Conservation (phyloP, 2,113 vertebrate genomes). For the Nibea albiflora region DNA sequence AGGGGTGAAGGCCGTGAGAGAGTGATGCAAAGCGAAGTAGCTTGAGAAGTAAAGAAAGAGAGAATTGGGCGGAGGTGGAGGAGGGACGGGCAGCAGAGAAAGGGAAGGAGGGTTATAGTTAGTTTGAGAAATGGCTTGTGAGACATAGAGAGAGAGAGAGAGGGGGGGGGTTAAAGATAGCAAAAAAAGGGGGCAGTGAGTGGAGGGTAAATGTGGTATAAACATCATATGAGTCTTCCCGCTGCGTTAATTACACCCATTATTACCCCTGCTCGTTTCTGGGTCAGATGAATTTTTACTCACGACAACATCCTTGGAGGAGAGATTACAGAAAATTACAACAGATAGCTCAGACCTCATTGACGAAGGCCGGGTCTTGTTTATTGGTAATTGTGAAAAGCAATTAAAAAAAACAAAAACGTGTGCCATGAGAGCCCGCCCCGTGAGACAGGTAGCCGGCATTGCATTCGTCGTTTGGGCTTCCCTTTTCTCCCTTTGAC, state of each 20-base stretch:
- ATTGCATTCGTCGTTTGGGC: slow-evolving; percentile 43
- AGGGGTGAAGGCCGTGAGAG: slow-evolving; percentile 24
- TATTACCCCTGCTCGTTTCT: slow-evolving; percentile 66
- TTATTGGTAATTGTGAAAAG: slow-evolving; percentile 60
- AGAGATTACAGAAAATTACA: slow-evolving; percentile 61
- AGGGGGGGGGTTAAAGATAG: slow-evolving; percentile 23
- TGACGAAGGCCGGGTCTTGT: slow-evolving; percentile 41
- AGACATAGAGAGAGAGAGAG: neutral
- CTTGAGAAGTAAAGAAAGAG: slow-evolving; percentile 16
- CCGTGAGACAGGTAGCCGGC: neutral
- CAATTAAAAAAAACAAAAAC: slow-evolving; percentile 48
- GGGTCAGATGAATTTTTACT: slow-evolving; percentile 65
- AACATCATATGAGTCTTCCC: slow-evolving; percentile 61
- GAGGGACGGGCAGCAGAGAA: neutral
- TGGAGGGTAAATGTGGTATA: slow-evolving; percentile 40
- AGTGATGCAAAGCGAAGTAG: slow-evolving; percentile 25
- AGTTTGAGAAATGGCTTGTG: slow-evolving; percentile 14
- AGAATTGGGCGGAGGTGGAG: neutral
- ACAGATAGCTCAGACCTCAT: slow-evolving; percentile 28
- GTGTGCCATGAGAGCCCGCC: slow-evolving; percentile 55
- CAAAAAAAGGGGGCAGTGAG: neutral
- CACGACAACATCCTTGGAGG: slow-evolving; percentile 53
- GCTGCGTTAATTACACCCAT: slow-evolving; percentile 74
- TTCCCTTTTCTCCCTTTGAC: slow-evolving; percentile 7
- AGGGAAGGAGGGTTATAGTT: neutral